phyloP scores from a whole-genome alignment of 1,140 invertebrate genomes.

The Drosophila pachea region DNA sequence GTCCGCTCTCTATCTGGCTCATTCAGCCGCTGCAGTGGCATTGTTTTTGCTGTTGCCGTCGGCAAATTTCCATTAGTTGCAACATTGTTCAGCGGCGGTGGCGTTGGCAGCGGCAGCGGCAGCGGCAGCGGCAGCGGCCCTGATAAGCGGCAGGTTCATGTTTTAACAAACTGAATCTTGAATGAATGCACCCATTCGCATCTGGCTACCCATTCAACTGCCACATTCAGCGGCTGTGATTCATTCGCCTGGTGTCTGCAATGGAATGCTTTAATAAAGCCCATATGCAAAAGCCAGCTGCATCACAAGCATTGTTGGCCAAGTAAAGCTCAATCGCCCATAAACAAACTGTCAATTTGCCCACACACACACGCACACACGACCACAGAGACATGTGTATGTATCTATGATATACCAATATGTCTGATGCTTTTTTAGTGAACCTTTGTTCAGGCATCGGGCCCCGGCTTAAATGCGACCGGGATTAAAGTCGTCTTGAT shows the following conservation, averaged over 20 bases:
- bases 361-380: background rate
- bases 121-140: slow-evolving; percentile 6
- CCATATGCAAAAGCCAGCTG: background rate
- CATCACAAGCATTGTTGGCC: slow-evolving; percentile 17
- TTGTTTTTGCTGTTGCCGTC: slow-evolving; percentile 20
- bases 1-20: background rate
- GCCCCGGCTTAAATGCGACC: background rate
- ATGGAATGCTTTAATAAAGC: slow-evolving; percentile 7
- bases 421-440: too few relatives aligned
- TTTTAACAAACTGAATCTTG: slow-evolving; percentile 19
- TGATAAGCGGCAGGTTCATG: slow-evolving; percentile 36
- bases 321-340: slow-evolving; percentile 1
- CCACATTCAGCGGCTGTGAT: slow-evolving; percentile 14
- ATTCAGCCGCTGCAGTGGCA: slow-evolving; percentile 1
- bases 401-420: too few relatives aligned
- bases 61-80: slow-evolving; percentile 37
- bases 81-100: slow-evolving; percentile 37
- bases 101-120: too few relatives aligned
- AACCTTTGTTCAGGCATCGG: background rate
- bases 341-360: slow-evolving; percentile 4
- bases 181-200: slow-evolving; percentile 19
- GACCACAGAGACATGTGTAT: background rate
- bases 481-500: slow-evolving; percentile 3
- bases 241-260: slow-evolving; percentile 12
- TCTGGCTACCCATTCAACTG: slow-evolving; percentile 10